Conservation (phyloP, 2,888 invertebrate genomes). For the Lepidochrysops patricia region DNA sequence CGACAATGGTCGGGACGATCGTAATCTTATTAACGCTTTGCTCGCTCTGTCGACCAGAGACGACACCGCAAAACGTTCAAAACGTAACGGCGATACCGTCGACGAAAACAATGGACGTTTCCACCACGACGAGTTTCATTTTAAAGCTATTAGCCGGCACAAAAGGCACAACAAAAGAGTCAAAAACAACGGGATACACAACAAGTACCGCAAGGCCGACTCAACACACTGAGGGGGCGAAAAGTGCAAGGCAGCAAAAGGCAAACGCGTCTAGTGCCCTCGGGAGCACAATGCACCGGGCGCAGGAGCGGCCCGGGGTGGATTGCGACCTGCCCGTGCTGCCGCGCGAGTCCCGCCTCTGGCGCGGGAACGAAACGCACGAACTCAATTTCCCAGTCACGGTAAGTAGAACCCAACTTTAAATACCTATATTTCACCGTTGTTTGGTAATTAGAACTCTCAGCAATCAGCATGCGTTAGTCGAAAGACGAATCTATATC, state of each 20-base stretch:
- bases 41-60: background rate
- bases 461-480: too few species aligned
- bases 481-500: too few species aligned
- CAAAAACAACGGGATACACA: slow-evolving; percentile 45
- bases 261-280: slow-evolving; percentile 52
- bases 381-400: slow-evolving; percentile 79
- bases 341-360: slow-evolving; percentile 78
- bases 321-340: slow-evolving; percentile 79
- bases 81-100: background rate
- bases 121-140: background rate
- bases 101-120: background rate
- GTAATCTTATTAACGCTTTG: background rate
- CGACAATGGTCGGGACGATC: slow-evolving; percentile 1
- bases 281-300: slow-evolving; percentile 45
- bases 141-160: slow-evolving; percentile 29
- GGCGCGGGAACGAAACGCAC: slow-evolving; percentile 83
- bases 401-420: slow-evolving; percentile 56
- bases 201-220: slow-evolving; percentile 40
- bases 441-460: too few species aligned
- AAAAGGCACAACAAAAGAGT: slow-evolving; percentile 50
- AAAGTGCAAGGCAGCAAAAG: slow-evolving; percentile 64
- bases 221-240: slow-evolving; percentile 53
- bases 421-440: slow-evolving; percentile 7
- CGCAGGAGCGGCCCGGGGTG: slow-evolving; percentile 78
- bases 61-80: background rate